These are phyloP conservation scores for Choristoneura rosaceana DNA, from an alignment of 2,888 invertebrate genomes.

Conservation along the genomic window DNA sequence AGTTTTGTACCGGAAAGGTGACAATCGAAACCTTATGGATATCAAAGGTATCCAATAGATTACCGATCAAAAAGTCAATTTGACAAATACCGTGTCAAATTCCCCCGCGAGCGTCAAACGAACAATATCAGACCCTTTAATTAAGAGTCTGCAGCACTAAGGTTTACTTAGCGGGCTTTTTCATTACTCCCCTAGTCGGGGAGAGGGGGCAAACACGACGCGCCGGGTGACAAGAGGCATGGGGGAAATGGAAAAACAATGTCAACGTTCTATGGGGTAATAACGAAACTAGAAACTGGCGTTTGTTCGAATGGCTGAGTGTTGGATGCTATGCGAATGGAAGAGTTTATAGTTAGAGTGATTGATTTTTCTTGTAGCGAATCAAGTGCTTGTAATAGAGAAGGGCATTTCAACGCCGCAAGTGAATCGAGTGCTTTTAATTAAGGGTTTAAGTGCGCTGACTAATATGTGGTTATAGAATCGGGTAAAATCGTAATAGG, in stretches of 20 bases:
- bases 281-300: background rate
- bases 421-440: no score
- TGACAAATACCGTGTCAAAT: background rate
- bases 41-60: no score
- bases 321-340: background rate
- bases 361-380: slow-evolving; percentile 13
- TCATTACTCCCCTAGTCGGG: background rate
- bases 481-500: no score
- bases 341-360: background rate
- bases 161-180: background rate
- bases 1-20: no score
- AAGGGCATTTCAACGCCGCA: background rate
- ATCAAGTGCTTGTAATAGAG: background rate
- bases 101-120: background rate
- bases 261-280: slow-evolving; percentile 26
- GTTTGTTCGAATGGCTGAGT: background rate
- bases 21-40: no score
- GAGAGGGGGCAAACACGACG: background rate
- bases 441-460: no score
- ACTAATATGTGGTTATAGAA: no score
- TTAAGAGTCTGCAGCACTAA: background rate
- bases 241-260: slow-evolving; percentile 50
- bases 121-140: slow-evolving; percentile 3
- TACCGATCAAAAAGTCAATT: background rate
- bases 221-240: slow-evolving; percentile 41